Percentiles rank a stretch among this genome's conserved stretches.
phyloP scores from a whole-genome alignment of 2,113 vertebrate species.

The Calypte anna region DNA sequence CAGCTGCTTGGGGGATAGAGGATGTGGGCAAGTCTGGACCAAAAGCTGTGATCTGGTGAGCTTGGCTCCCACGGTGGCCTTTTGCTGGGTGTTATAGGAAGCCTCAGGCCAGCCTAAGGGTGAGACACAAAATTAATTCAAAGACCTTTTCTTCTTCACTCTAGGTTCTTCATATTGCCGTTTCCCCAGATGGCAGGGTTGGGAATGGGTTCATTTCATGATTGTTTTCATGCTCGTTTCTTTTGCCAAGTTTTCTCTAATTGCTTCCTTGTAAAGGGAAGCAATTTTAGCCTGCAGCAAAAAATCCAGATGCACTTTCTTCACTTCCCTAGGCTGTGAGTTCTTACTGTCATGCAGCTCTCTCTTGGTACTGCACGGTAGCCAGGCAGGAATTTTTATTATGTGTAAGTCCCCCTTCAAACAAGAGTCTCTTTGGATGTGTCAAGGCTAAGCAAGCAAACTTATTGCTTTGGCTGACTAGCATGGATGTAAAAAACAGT shows the following conservation, averaged over 20 bases:
- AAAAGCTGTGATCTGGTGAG: not conserved
- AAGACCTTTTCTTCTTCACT: not conserved
- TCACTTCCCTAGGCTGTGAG: not conserved
- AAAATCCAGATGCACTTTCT: not conserved
- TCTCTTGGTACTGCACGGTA: not conserved
- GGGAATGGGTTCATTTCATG: not conserved
- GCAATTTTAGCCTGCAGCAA: not conserved
- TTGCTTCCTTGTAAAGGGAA: not conserved
- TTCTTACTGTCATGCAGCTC: not conserved
- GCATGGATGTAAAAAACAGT: not conserved
- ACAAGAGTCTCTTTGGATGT: not conserved
- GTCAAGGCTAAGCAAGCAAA: not conserved
- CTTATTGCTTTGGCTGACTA: rapidly evolving
- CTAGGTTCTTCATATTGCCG: not conserved
- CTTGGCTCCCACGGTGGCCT: not conserved
- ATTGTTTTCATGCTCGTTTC: not conserved
- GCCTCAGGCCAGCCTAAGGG: not conserved
- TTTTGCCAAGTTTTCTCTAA: slow-evolving; percentile 27
- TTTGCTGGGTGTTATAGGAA: not conserved
- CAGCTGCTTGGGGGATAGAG: not conserved
- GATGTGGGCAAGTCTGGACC: not conserved
- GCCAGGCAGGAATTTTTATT: not conserved
- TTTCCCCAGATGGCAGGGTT: not conserved
- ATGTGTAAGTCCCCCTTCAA: not conserved
- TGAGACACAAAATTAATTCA: not conserved